Evolutionary conservation across 2,797 vertebrate genomes (phyloP).

Genomic region (Cuculus canorus): DNA sequence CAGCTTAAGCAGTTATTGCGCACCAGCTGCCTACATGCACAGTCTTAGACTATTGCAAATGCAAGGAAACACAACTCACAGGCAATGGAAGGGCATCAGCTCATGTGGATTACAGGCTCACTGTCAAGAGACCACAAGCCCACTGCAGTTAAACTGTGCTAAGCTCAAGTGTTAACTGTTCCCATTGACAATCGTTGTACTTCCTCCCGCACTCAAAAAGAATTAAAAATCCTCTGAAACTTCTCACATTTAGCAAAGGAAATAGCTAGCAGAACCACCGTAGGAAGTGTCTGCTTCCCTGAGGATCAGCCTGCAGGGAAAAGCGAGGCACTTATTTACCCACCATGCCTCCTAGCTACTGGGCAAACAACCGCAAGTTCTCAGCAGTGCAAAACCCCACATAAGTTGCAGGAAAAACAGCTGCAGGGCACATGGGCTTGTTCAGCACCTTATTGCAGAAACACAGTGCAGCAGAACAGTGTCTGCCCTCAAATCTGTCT

Average conservation of each 20-base stretch:
- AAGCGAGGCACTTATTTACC: too few species aligned
- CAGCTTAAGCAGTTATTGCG: background rate
- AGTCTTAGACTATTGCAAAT: background rate
- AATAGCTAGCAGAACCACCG: background rate
- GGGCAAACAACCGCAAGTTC: background rate
- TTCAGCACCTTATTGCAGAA: background rate
- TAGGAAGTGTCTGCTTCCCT: rapidly evolving
- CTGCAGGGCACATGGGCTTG: rapidly evolving
- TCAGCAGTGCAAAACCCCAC: background rate
- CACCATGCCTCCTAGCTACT: rapidly evolving
- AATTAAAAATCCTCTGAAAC: background rate
- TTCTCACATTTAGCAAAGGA: background rate
- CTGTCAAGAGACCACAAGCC: background rate
- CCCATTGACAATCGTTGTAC: background rate
- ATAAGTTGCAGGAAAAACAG: background rate
- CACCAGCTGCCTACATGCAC: background rate
- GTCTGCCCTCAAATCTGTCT: background rate
- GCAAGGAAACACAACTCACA: background rate
- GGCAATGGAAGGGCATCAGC: background rate
- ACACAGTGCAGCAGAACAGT: background rate
- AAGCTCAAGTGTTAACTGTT: background rate
- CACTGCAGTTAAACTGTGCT: background rate
- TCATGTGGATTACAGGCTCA: rapidly evolving
- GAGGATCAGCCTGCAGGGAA: background rate
- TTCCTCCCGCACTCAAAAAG: background rate